A percentile compares a stretch with the other conserved stretches of the same genome.
These are phyloP conservation scores for Acromyrmex echinatior DNA, from an alignment of 1,140 invertebrate genomes.

Conservation along the genomic window DNA sequence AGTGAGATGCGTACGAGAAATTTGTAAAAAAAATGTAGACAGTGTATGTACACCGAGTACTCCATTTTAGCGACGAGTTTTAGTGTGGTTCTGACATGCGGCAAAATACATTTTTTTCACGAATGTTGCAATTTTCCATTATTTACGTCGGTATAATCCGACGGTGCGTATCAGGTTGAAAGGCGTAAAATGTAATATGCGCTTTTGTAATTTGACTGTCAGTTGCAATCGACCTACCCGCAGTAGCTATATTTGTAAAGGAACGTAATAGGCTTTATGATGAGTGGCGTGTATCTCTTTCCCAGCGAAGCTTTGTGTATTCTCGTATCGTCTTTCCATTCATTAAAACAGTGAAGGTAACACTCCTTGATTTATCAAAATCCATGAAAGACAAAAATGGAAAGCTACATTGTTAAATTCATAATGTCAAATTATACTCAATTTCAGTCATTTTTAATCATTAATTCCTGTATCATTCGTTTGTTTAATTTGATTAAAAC, in stretches of 20 bases:
- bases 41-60: constrained; percentile 41
- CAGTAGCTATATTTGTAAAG: constrained; percentile 41
- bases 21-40: constrained; percentile 50
- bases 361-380: neutral
- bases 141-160: constrained; percentile 65
- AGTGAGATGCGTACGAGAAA: neutral
- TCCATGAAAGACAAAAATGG: neutral
- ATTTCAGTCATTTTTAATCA: too few relatives aligned
- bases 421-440: too few relatives aligned
- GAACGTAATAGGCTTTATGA: constrained; percentile 45
- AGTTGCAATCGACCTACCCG: constrained; percentile 50
- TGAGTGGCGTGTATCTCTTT: constrained; percentile 35
- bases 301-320: neutral
- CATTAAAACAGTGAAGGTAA: neutral
- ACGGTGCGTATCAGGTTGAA: constrained; percentile 49
- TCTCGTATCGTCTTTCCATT: too few relatives aligned
- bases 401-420: too few relatives aligned
- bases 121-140: constrained; percentile 69
- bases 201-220: constrained; percentile 63
- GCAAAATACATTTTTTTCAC: constrained; percentile 56
- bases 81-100: constrained; percentile 14
- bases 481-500: too few relatives aligned
- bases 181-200: constrained; percentile 60
- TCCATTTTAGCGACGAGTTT: constrained; percentile 21
- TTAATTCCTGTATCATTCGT: too few relatives aligned